phyloP scores from a whole-genome alignment of 2,888 invertebrate genomes.

The Oscheius myriophilus region DNA sequence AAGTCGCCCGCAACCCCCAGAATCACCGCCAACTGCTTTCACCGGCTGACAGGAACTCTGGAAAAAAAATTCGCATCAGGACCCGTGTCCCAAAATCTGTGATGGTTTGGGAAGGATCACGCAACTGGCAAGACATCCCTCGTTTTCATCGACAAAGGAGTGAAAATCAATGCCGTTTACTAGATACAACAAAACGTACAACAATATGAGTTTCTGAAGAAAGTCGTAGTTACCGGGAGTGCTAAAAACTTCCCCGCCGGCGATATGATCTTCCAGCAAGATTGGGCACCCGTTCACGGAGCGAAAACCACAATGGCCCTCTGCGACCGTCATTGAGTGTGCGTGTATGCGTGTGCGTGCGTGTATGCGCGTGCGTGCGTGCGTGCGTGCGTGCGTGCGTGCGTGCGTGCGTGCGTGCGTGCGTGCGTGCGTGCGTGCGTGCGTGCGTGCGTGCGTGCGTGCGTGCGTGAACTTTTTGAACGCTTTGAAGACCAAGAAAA shows the following conservation, averaged over 20 bases:
- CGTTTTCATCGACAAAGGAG: slow-evolving; percentile 25
- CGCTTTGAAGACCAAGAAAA: too few species aligned
- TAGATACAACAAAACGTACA: slow-evolving; percentile 19
- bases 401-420: too few species aligned
- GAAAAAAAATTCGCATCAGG: neutral
- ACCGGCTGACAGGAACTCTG: neutral
- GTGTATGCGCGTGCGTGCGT: too few species aligned
- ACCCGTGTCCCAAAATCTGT: slow-evolving; percentile 21
- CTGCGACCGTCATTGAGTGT: neutral
- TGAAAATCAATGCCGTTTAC: too few species aligned
- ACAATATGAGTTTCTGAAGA: slow-evolving; percentile 21
- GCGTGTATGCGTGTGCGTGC: too few species aligned
- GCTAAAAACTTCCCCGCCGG: neutral
- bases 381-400: too few species aligned
- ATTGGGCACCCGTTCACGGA: slow-evolving; percentile 29
- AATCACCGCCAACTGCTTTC: slow-evolving; percentile 23
- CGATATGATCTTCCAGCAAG: slow-evolving; percentile 29
- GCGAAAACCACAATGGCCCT: slow-evolving; percentile 19
- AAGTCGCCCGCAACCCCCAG: slow-evolving; percentile 4
- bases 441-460: too few species aligned
- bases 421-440: too few species aligned
- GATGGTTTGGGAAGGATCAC: slow-evolving; percentile 31
- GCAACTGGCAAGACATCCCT: slow-evolving; percentile 14
- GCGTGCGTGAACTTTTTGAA: too few species aligned
- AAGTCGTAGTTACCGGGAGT: slow-evolving; percentile 16